A percentile compares a stretch with the other conserved stretches of the same genome.
Conservation (phyloP, 2,888 invertebrate species). For the Biston stratarius region DNA sequence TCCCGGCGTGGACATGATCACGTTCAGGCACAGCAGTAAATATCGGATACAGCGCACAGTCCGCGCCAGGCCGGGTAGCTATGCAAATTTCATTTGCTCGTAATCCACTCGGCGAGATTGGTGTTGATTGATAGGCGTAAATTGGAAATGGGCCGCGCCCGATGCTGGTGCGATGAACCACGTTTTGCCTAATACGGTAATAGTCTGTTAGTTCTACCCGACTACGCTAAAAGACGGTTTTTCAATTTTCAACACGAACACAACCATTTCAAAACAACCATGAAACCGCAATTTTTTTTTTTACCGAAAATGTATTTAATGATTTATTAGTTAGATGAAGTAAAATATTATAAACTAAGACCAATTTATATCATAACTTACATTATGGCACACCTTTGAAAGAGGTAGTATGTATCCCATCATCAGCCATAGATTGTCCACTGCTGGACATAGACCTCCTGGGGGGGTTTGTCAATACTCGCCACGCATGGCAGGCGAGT, state of each 20-base stretch:
- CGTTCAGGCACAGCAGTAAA: slow-evolving; percentile 55
- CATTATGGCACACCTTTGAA: no score
- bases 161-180: slow-evolving; percentile 53
- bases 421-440: no score
- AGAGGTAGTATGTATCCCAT: no score
- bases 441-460: no score
- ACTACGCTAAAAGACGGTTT: not conserved
- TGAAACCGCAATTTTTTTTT: no score
- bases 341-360: no score
- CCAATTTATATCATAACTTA: no score
- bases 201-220: slow-evolving; percentile 37
- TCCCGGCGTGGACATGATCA: slow-evolving; percentile 34
- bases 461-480: no score
- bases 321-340: not conserved
- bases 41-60: slow-evolving; percentile 66
- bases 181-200: slow-evolving; percentile 49
- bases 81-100: slow-evolving; percentile 90
- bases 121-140: slow-evolving; percentile 90
- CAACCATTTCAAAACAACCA: no score
- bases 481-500: no score
- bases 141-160: slow-evolving; percentile 87
- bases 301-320: not conserved
- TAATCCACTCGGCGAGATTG: slow-evolving; percentile 91
- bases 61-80: slow-evolving; percentile 73
- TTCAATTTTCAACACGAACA: no score